Percentiles rank a stretch among this genome's conserved stretches.
These are phyloP conservation scores for Neomonachus schauinslandi DNA, from an alignment of 2,113 vertebrate genomes.

Conservation along the genomic window DNA sequence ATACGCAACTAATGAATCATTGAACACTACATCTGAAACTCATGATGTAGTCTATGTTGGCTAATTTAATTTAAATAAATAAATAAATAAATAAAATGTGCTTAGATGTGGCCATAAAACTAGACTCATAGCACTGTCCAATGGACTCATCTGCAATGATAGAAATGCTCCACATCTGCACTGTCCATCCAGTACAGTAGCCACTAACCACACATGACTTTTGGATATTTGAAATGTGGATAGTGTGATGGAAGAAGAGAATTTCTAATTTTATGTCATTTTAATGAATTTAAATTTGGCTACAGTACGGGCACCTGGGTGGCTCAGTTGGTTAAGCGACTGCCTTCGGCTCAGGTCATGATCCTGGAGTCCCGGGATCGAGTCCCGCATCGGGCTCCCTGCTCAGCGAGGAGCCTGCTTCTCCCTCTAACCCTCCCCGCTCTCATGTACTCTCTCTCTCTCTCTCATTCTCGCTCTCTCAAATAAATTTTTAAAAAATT, in stretches of 20 bases:
- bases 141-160: background rate
- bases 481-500: no score
- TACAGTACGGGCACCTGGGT: no score
- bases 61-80: background rate
- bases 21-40: background rate
- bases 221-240: background rate
- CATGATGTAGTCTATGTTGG: background rate
- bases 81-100: background rate
- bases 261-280: background rate
- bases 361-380: no score
- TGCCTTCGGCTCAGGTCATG: no score
- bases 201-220: background rate
- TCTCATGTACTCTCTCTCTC: no score
- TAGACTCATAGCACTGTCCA: background rate
- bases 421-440: no score
- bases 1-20: background rate
- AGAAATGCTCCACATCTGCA: background rate
- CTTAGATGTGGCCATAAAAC: background rate
- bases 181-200: background rate
- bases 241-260: background rate
- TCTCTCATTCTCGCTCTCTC: no score
- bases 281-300: conserved; percentile 9
- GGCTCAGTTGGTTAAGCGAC: no score
- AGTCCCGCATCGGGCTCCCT: no score
- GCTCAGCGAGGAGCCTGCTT: no score